A percentile compares a stretch with the other conserved stretches of the same genome.
phyloP scores from a whole-genome alignment of 1,140 invertebrate genomes.

The Drosophila setifemur region DNA sequence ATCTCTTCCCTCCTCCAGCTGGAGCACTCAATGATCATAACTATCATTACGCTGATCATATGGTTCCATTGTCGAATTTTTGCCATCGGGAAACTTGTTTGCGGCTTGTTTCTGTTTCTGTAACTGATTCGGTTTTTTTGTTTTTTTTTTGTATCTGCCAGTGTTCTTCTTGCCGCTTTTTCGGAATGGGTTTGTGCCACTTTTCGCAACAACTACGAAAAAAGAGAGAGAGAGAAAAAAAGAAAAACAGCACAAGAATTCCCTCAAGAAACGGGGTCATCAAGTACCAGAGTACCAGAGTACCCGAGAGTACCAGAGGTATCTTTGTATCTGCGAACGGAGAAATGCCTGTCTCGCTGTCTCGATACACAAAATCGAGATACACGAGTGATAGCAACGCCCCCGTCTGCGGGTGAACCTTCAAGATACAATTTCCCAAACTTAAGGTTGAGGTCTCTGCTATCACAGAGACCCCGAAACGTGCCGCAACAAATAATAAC shows the following conservation, averaged over 20 bases:
- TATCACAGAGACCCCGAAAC: slow-evolving; percentile 64
- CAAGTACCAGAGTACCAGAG: slow-evolving; percentile 33
- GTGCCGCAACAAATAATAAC: slow-evolving; percentile 39
- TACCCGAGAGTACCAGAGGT: slow-evolving; percentile 24
- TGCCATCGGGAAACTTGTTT: slow-evolving; percentile 71
- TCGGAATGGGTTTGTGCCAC: slow-evolving; percentile 76
- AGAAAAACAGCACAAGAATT: slow-evolving; percentile 60
- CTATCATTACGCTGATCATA: slow-evolving; percentile 77
- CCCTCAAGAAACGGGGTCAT: slow-evolving; percentile 64
- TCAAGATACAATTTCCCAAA: slow-evolving; percentile 25
- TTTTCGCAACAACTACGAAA: slow-evolving; percentile 58
- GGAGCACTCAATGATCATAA: slow-evolving; percentile 66
- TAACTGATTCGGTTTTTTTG: slow-evolving; percentile 7
- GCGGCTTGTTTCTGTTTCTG: slow-evolving; percentile 14
- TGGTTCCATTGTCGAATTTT: slow-evolving; percentile 78
- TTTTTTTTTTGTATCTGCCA: no score
- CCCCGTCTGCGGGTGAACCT: slow-evolving; percentile 29
- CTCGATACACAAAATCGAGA: background rate
- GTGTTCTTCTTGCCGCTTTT: slow-evolving; percentile 35
- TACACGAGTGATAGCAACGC: slow-evolving; percentile 30
- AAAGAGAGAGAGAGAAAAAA: slow-evolving; percentile 13
- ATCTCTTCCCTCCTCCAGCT: slow-evolving; percentile 6
- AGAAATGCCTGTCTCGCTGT: slow-evolving; percentile 27
- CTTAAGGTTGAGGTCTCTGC: slow-evolving; percentile 78
- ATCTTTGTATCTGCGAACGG: slow-evolving; percentile 11